Evolutionary conservation across 2,113 vertebrate species (phyloP), one percentile per base, ranked within the genome.

Genomic region (Ranitomeya imitator): DNA sequence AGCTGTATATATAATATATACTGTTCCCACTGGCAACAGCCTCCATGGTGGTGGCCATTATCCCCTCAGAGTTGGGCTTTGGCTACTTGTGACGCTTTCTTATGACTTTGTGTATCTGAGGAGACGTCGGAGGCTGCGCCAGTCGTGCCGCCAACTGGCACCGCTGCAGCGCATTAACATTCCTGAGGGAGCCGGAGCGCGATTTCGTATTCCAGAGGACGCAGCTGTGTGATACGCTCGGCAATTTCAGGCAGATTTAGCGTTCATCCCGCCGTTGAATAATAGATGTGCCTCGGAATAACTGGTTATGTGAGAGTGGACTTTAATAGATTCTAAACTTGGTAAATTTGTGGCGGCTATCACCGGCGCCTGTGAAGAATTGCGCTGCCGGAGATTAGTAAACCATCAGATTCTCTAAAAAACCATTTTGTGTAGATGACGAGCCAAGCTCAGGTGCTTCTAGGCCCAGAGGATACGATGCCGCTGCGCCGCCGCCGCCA

Each of bases 311-410:
- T 79, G 78, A 86, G 63, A 86, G 74, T 79, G 74, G 74, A 67
- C 85, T 67, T 79, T 86, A 86, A 86, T 86, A 86, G 85, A 79
- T 86, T 86, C 85, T 86, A 86, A 79, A 86, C 85, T 79, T 86
- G 74, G 74, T 79, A 79, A 86, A 86, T 86, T 61, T 86, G 85
- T 54, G 85, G 59, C 37, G 51, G 57, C 85, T 79, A 86, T 86
- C 74, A 55, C 73, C n/a, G 15, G n/a, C 8, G 85, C 60, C 74
- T 67, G 85, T 15, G 59, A 79, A 86, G 60, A 51, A 55, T 11
- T 12, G 45, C 51, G 76, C 45, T 18, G 74, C 18, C 51, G 60
- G 45, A 86, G 85, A 86, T 86, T 86, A 86, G 85, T 9, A 52
- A 86, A 31, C 19, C 59, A 86, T 79, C 74, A 86, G 59, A 86